Evolutionary conservation across 2,888 invertebrate genomes (phyloP).

Genomic region (Scaptodrosophila latifasciaeformis): DNA sequence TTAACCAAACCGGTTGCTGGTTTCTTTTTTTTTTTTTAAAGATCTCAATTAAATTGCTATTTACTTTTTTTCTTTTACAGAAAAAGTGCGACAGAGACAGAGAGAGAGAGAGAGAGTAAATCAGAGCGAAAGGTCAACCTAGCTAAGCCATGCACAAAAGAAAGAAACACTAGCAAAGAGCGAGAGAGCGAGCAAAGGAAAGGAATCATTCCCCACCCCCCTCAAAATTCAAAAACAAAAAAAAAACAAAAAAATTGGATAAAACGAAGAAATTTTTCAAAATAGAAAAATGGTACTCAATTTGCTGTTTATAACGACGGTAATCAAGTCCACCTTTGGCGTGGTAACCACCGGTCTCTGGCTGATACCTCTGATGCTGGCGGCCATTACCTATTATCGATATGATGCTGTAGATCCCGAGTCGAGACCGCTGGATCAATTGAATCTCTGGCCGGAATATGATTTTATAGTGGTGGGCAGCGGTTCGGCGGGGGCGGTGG

Average conservation of each 20-base stretch:
- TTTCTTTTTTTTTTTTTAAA: too few species aligned
- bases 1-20: too few species aligned
- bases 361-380: slow-evolving; percentile 88
- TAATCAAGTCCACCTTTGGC: slow-evolving; percentile 83
- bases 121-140: slow-evolving; percentile 1
- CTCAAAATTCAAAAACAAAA: background rate
- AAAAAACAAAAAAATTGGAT: background rate
- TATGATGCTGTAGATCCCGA: slow-evolving; percentile 89
- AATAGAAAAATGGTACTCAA: slow-evolving; percentile 80
- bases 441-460: slow-evolving; percentile 83
- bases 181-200: slow-evolving; percentile 17
- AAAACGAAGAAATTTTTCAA: background rate
- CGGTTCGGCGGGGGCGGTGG: slow-evolving; percentile 92
- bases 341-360: slow-evolving; percentile 86
- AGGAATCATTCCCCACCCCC: too few species aligned
- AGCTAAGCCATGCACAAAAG: slow-evolving; percentile 57
- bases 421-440: slow-evolving; percentile 82
- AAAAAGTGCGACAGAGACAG: too few species aligned
- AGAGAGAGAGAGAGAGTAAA: too few species aligned
- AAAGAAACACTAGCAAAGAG: slow-evolving; percentile 44
- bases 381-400: slow-evolving; percentile 86
- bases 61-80: slow-evolving; percentile 14
- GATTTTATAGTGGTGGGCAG: slow-evolving; percentile 90
- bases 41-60: too few species aligned
- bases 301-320: slow-evolving; percentile 85